Percentiles rank a stretch among this genome's conserved stretches.
phyloP scores from a whole-genome alignment of 2,888 invertebrate species.

The Drosophila setosimentum region DNA sequence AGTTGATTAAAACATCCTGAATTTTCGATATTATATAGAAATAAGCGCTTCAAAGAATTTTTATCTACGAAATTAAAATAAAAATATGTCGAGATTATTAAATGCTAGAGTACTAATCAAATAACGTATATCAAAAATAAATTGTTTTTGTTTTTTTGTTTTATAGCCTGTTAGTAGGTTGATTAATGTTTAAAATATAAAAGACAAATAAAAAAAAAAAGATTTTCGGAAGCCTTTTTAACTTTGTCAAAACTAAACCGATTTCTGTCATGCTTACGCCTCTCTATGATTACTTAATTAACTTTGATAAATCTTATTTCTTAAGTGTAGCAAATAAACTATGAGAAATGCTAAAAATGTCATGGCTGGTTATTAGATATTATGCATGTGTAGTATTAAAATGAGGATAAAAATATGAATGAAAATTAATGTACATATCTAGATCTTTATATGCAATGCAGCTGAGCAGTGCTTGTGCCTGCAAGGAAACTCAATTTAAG shows the following conservation, averaged over 20 bases:
- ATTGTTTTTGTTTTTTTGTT: too few species aligned
- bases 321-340: not conserved
- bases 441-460: not conserved
- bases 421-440: not conserved
- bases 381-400: not conserved
- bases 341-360: not conserved
- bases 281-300: not conserved
- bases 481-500: constrained; percentile 27
- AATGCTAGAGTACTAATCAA: not conserved
- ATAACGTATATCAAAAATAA: not conserved
- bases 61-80: too few species aligned
- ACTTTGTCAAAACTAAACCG: not conserved
- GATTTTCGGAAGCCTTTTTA: not conserved
- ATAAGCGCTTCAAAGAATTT: too few species aligned
- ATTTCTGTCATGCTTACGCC: not conserved
- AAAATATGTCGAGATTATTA: not conserved
- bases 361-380: not conserved
- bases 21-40: not conserved
- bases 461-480: not conserved
- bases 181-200: too few species aligned
- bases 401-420: not conserved
- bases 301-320: not conserved
- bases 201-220: too few species aligned
- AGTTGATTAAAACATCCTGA: not conserved
- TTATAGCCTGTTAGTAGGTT: too few species aligned